Percentiles rank a stretch among this genome's conserved stretches.
phyloP scores from a whole-genome alignment of 2,888 invertebrate species.

The Pyrocoelia pectoralis region DNA sequence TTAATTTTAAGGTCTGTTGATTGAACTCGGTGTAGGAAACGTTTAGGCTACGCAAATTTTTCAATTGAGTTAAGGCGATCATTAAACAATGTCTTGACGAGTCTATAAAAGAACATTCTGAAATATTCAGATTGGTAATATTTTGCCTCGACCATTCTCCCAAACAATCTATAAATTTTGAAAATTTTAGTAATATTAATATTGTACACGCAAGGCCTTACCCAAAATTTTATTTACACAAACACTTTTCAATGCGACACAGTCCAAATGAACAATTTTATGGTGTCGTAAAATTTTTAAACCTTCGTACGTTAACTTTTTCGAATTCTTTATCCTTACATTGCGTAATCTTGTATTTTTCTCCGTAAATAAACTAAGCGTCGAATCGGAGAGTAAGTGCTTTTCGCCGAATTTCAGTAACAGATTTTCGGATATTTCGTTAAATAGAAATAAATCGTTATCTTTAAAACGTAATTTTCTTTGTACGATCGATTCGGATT shows the following conservation, averaged over 20 bases:
- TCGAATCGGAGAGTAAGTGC: constrained; percentile 67
- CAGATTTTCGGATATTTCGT: constrained; percentile 66
- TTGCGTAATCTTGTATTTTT: constrained; percentile 66
- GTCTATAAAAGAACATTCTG: constrained; percentile 69
- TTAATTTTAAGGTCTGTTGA: constrained; percentile 69
- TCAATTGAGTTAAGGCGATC: constrained; percentile 68
- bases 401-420: constrained; percentile 65
- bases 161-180: constrained; percentile 62
- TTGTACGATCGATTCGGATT: constrained; percentile 24
- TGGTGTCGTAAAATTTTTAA: constrained; percentile 68
- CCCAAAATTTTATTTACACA: constrained; percentile 41
- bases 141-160: constrained; percentile 72
- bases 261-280: constrained; percentile 69
- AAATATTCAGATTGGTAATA: constrained; percentile 67
- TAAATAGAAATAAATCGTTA: constrained; percentile 66
- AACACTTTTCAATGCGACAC: constrained; percentile 62
- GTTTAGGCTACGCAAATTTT: constrained; percentile 67
- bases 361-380: constrained; percentile 68
- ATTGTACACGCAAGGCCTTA: constrained; percentile 13
- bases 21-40: constrained; percentile 75
- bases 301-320: constrained; percentile 66
- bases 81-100: constrained; percentile 61
- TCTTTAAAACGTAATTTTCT: constrained; percentile 60
- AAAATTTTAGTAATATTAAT: background rate
- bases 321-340: constrained; percentile 67